phyloP scores from a whole-genome alignment of 2,113 vertebrate species.

The Microcebus tavaratra region DNA sequence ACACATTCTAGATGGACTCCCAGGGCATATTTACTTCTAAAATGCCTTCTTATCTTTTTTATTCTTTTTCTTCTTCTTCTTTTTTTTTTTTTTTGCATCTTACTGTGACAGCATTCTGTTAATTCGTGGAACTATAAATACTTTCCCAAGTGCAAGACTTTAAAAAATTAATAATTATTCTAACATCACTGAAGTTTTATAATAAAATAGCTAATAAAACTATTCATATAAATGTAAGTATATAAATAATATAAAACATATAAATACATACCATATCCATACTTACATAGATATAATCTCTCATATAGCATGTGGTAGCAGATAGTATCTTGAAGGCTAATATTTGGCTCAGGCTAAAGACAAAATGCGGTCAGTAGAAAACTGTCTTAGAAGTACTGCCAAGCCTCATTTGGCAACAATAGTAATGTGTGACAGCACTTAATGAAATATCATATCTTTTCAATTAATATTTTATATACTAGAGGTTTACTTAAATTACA shows the following conservation, averaged over 20 bases:
- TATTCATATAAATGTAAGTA: neutral
- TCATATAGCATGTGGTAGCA: neutral
- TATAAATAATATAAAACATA: neutral
- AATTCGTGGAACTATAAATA: neutral
- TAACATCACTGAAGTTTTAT: neutral
- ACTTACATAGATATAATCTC: neutral
- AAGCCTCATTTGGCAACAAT: conserved; percentile 60
- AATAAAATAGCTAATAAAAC: conserved; percentile 28
- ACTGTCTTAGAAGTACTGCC: neutral
- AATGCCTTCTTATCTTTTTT: neutral
- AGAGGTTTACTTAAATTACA: conserved; percentile 69
- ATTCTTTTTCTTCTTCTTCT: neutral
- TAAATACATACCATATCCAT: neutral
- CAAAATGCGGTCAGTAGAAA: conserved; percentile 46
- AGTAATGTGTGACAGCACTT: conserved; percentile 31
- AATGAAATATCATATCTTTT: conserved; percentile 73
- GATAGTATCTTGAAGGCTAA: neutral
- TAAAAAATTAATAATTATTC: neutral
- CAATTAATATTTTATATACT: conserved; percentile 79
- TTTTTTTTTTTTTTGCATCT: neutral
- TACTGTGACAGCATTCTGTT: neutral
- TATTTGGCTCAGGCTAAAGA: neutral
- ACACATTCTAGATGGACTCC: neutral
- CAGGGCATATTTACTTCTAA: conserved; percentile 4
- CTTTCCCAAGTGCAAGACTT: neutral